Evolutionary conservation across 1,140 invertebrate genomes (phyloP).

Genomic region (Nomia melanderi): DNA sequence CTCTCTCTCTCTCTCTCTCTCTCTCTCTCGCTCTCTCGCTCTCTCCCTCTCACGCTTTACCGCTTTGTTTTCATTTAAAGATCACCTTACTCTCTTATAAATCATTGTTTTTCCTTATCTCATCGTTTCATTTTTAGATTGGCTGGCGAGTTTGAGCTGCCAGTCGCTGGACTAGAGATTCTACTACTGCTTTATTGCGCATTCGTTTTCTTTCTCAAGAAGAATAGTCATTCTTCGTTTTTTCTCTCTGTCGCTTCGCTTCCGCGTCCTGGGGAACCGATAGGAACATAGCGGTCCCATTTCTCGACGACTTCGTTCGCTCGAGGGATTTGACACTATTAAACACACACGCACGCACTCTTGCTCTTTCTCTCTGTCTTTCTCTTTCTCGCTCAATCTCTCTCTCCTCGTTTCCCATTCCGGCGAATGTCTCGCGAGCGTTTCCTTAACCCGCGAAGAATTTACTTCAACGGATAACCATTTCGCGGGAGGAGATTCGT

Average conservation of each 20-base stretch:
- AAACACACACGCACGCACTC: neutral
- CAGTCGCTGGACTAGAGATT: slow-evolving; percentile 81
- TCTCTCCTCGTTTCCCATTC: slow-evolving; percentile 14
- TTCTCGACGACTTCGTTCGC: slow-evolving; percentile 19
- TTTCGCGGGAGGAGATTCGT: neutral
- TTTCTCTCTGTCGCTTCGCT: slow-evolving; percentile 21
- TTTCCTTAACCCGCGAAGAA: slow-evolving; percentile 4
- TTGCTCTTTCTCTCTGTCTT: neutral
- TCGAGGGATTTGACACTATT: neutral
- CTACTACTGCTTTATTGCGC: slow-evolving; percentile 80
- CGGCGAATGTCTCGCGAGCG: slow-evolving; percentile 24
- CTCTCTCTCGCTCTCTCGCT: slow-evolving; percentile 11
- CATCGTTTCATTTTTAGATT: slow-evolving; percentile 74
- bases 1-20: slow-evolving; percentile 24
- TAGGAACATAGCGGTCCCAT: slow-evolving; percentile 27
- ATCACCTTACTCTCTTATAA: slow-evolving; percentile 44
- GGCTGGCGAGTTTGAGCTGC: slow-evolving; percentile 74
- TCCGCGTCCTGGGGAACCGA: slow-evolving; percentile 38
- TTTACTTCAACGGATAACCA: neutral
- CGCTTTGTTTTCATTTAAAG: slow-evolving; percentile 14
- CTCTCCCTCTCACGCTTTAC: slow-evolving; percentile 34
- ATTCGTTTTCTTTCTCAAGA: slow-evolving; percentile 61
- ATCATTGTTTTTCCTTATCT: slow-evolving; percentile 6
- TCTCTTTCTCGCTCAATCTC: slow-evolving; percentile 14
- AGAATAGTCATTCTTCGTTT: slow-evolving; percentile 3